These are phyloP conservation scores for Diplodus puntazzo DNA, from an alignment of 2,797 vertebrate genomes.

Conservation along the genomic window DNA sequence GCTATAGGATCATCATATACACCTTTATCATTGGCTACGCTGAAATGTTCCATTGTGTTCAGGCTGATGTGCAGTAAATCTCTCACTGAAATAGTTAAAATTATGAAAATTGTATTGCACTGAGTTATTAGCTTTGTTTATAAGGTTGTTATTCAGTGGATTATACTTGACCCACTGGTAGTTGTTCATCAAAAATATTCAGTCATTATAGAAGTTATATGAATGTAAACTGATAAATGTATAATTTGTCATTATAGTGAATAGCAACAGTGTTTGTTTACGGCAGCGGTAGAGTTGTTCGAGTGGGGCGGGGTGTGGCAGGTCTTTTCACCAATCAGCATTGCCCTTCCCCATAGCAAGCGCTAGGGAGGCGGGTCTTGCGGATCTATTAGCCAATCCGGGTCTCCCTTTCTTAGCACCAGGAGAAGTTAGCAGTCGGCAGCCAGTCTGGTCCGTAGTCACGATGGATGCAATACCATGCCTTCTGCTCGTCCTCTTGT, in stretches of 20 bases:
- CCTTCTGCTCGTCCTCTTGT: conserved; percentile 78
- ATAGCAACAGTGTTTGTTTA: conserved; percentile 74
- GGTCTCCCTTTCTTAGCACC: conserved; percentile 44
- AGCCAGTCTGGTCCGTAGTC: conserved; percentile 77
- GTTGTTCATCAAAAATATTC: background rate
- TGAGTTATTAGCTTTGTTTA: background rate
- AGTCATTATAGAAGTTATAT: background rate
- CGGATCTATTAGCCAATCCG: conserved; percentile 34
- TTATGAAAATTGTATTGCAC: background rate
- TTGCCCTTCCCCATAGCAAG: background rate
- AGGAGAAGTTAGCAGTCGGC: conserved; percentile 77
- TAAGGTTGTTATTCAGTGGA: background rate
- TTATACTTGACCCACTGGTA: background rate
- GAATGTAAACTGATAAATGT: background rate
- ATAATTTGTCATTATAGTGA: conserved; percentile 32
- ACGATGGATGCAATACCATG: conserved; percentile 84
- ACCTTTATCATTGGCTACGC: background rate
- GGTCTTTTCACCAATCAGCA: conserved; percentile 74
- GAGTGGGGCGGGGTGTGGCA: conserved; percentile 75
- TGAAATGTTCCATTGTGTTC: background rate
- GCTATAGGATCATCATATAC: background rate
- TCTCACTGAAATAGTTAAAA: background rate
- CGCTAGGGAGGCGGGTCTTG: conserved; percentile 48
- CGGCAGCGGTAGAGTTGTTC: conserved; percentile 62
- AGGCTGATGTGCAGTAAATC: background rate